These are phyloP conservation scores for Diacarnus erythraeanus DNA, from an alignment of 37 sponge, comb jelly and placozoan species.

Conservation along the genomic window DNA sequence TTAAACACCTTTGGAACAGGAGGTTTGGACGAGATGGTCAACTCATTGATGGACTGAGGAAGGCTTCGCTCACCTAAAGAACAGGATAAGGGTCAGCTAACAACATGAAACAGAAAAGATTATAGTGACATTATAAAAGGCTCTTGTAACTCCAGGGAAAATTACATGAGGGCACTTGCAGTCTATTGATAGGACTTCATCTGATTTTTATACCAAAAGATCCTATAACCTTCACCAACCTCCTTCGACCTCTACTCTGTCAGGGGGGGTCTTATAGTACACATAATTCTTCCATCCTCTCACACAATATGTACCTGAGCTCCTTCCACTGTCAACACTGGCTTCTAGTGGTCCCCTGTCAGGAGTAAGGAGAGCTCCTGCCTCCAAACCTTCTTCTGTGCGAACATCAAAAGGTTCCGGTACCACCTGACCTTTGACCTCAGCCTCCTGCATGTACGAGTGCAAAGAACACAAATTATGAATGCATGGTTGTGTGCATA, in stretches of 20 bases:
- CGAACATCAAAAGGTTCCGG: constrained; percentile 83
- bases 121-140: too few relatives aligned
- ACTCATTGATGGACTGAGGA: neutral
- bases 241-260: too few relatives aligned
- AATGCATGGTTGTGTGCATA: neutral
- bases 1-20: constrained; percentile 27
- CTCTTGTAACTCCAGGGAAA: too few relatives aligned
- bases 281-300: too few relatives aligned
- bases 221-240: too few relatives aligned
- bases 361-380: constrained; percentile 2
- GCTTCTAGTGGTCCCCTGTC: neutral
- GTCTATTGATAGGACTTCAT: too few relatives aligned
- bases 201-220: too few relatives aligned
- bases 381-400: constrained; percentile 71
- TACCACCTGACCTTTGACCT: constrained; percentile 26
- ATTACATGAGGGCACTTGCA: too few relatives aligned
- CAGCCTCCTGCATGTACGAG: constrained; percentile 34
- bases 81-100: neutral
- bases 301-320: neutral
- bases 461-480: neutral
- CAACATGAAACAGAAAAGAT: too few relatives aligned
- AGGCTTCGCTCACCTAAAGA: neutral
- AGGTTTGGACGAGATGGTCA: constrained; percentile 11
- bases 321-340: constrained; percentile 5
- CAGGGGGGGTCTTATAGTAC: too few relatives aligned